Conservation (phyloP, 2,888 invertebrate genomes). For the Hirtodrosophila alboralis region DNA sequence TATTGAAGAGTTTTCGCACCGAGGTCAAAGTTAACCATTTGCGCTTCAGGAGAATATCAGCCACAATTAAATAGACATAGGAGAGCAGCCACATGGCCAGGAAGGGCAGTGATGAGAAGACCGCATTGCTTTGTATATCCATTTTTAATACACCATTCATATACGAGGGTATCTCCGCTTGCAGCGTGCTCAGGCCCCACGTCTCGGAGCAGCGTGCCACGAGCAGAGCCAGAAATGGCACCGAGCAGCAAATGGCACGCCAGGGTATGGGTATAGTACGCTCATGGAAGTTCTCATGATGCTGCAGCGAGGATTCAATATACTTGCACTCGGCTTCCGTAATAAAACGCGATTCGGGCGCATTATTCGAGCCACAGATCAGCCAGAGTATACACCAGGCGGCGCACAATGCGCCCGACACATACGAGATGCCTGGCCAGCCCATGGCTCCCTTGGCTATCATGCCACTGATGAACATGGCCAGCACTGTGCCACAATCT, state of each 20-base stretch:
- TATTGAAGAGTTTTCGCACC: slow-evolving; percentile 73
- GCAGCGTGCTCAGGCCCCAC: slow-evolving; percentile 89
- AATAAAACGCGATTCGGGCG: slow-evolving; percentile 85
- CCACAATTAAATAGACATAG: slow-evolving; percentile 84
- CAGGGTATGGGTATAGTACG: slow-evolving; percentile 86
- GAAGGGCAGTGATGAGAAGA: slow-evolving; percentile 85
- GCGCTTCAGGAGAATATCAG: slow-evolving; percentile 84
- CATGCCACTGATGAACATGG: slow-evolving; percentile 87
- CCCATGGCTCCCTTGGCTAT: slow-evolving; percentile 86
- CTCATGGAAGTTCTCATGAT: slow-evolving; percentile 62
- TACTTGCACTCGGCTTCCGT: slow-evolving; percentile 85
- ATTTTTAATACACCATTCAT: slow-evolving; percentile 87
- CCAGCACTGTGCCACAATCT: slow-evolving; percentile 88
- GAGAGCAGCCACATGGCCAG: slow-evolving; percentile 85
- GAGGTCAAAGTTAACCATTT: slow-evolving; percentile 81
- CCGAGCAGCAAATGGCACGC: slow-evolving; percentile 86
- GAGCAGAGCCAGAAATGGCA: slow-evolving; percentile 86
- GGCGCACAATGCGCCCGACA: slow-evolving; percentile 85
- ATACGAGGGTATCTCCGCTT: slow-evolving; percentile 89
- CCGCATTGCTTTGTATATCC: slow-evolving; percentile 86
- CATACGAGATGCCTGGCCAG: slow-evolving; percentile 88
- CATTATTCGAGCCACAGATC: slow-evolving; percentile 86
- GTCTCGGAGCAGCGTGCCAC: slow-evolving; percentile 87
- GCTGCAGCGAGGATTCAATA: slow-evolving; percentile 85
- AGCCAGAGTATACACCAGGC: slow-evolving; percentile 85